These are phyloP conservation scores for Contarinia nasturtii DNA, from an alignment of 1,140 invertebrate genomes.

Conservation along the genomic window DNA sequence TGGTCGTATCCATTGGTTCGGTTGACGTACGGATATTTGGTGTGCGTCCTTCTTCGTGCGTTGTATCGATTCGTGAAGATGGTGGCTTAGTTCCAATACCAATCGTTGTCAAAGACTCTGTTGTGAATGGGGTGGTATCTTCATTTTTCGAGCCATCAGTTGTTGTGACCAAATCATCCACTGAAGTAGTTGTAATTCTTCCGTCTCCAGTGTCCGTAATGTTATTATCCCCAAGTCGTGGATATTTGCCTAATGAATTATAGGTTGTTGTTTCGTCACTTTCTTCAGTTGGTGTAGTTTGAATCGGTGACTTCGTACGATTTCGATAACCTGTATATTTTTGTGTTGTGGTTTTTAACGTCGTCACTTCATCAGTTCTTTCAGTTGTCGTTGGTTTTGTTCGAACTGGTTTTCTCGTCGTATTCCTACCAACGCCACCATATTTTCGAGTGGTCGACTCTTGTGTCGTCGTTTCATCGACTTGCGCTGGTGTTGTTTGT, in stretches of 20 bases:
- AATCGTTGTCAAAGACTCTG: not conserved
- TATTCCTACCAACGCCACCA: constrained; percentile 4
- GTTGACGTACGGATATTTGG: constrained; percentile 13
- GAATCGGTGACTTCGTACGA: not conserved
- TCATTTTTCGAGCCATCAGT: not conserved
- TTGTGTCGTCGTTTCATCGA: constrained; percentile 9
- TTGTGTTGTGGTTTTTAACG: constrained; percentile 7
- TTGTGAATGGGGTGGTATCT: not conserved
- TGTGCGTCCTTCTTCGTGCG: not conserved
- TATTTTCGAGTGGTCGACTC: not conserved
- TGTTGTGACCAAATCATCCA: not conserved
- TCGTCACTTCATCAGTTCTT: constrained; percentile 1
- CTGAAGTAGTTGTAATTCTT: not conserved
- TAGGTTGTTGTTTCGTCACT: too few relatives aligned
- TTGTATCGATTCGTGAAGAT: too few relatives aligned
- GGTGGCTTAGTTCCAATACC: not conserved
- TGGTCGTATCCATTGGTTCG: constrained; percentile 6
- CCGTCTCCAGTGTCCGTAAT: constrained; percentile 22
- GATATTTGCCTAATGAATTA: constrained; percentile 14
- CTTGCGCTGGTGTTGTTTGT: not conserved
- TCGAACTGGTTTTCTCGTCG: constrained; percentile 9
- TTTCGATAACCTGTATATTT: not conserved
- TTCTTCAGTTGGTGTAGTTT: not conserved
- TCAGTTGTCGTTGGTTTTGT: constrained; percentile 4
- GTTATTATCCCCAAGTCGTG: constrained; percentile 22